phyloP scores from a whole-genome alignment of 2,797 vertebrate species.

The Valencia hispanica region DNA sequence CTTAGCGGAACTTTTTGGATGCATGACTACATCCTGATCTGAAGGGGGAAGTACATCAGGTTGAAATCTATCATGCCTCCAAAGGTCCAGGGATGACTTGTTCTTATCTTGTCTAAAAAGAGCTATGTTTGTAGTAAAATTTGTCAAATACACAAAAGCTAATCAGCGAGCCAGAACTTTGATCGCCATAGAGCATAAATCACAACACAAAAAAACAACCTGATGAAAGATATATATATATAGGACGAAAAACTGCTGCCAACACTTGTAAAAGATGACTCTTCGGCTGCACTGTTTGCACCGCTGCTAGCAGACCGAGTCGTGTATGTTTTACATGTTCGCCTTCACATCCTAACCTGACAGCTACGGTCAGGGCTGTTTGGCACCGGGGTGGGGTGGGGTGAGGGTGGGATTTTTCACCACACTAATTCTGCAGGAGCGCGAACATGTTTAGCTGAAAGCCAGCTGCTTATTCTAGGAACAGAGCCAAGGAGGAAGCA shows the following conservation, averaged over 20 bases:
- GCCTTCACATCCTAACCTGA: conserved; percentile 24
- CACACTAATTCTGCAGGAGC: conserved; percentile 64
- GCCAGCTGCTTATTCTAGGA: conserved; percentile 56
- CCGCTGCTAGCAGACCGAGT: conserved; percentile 33
- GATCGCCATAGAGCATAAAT: neutral
- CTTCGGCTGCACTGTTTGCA: conserved; percentile 28
- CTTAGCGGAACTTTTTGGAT: neutral
- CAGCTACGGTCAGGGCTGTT: conserved; percentile 15
- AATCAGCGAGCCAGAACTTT: neutral
- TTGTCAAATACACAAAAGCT: neutral
- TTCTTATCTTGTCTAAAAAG: conserved; percentile 3
- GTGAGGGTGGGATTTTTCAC: conserved; percentile 5
- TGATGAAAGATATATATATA: neutral
- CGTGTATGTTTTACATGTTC: conserved; percentile 20
- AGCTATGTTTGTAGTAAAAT: neutral
- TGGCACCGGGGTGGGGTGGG: neutral
- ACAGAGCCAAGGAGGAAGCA: conserved; percentile 45
- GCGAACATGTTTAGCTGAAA: conserved; percentile 65
- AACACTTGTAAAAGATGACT: neutral
- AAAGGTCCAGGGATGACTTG: neutral
- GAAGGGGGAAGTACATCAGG: neutral
- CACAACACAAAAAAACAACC: neutral
- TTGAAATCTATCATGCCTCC: neutral
- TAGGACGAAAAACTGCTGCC: conserved; percentile 13
- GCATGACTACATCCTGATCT: neutral